Base-by-base conservation (phyloP, 1,140 invertebrate genomes). In the Diabrotica virgifera region DNA sequence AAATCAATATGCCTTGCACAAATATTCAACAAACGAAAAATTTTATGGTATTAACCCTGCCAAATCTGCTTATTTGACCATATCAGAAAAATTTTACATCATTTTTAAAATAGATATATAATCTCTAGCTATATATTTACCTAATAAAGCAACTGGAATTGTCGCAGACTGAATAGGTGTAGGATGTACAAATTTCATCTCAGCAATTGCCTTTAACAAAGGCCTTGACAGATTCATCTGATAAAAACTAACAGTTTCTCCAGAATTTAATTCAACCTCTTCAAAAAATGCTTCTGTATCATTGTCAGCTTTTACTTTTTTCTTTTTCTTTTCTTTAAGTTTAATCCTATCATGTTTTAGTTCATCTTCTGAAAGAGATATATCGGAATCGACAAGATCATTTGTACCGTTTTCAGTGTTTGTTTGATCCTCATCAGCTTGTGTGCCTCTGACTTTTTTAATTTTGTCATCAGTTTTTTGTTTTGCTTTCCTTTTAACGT, bases 111-210 rank as follows among this genome's bases (percentile, higher is more conserved):
- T 36, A n/a, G 2, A 8, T 2, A 36, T 59, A 0, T 36, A 36
- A 37, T 40, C 2, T 24, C 24, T 24, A 24, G 4, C 24, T 24
- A 24, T 24, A 4, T 24, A 56, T 74, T 74, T 73, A 80, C 89
- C 89, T 71, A 93, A 80, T 38, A 99, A 82, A 24, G 95, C 97
- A 8, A 97, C 84, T 0, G 97, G 97, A 72, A 99, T 96, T 0
- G 95, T 95, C 0, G 94, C 89, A 14, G 92, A 86, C 82, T 99
- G 97, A 74, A 99, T 97, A 5, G 94, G 95, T n/a, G 97, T 99
- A 10, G 97, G 96, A 77, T 94, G 90, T 6, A 92, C 85, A 80
- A 92, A 98, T 69, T 94, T 93, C 80, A 97, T 86, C 5, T 88
- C 83, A 12, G 87, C 86, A 59, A 99, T 90, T 5, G 95, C 94